Conservation (phyloP, 2,797 vertebrate genomes). For the Philypnodon macrostomus region DNA sequence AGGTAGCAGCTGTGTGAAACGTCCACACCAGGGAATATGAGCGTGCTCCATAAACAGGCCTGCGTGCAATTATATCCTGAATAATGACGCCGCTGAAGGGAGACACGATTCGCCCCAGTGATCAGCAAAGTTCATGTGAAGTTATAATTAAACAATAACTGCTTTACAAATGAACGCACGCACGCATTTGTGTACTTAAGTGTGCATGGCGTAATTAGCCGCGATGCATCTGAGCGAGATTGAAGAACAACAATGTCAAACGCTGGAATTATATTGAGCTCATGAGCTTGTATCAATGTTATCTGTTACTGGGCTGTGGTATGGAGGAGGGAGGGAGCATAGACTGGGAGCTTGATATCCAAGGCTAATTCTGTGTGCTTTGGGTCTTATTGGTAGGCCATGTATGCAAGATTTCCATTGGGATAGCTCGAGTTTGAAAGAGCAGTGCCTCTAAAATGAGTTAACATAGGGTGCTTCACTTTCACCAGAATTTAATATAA, state of each 20-base stretch:
- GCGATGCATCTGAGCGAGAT: slow-evolving; percentile 70
- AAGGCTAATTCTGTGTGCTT: slow-evolving; percentile 32
- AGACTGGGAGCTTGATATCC: slow-evolving; percentile 39
- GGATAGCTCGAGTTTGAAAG: too few species aligned
- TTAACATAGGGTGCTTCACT: too few species aligned
- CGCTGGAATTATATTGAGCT: slow-evolving; percentile 60
- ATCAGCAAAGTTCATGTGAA: slow-evolving; percentile 77
- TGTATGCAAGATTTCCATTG: too few species aligned
- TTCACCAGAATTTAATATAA: too few species aligned
- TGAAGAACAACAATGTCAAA: slow-evolving; percentile 75
- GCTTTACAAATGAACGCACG: slow-evolving; percentile 77
- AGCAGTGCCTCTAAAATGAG: too few species aligned
- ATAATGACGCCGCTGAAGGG: slow-evolving; percentile 73
- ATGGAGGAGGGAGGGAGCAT: slow-evolving; percentile 6
- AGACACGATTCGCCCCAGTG: slow-evolving; percentile 72
- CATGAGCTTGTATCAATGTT: slow-evolving; percentile 50
- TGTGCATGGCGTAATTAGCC: slow-evolving; percentile 76
- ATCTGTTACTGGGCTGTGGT: slow-evolving; percentile 33
- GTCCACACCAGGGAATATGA: slow-evolving; percentile 46
- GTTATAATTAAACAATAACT: slow-evolving; percentile 82
- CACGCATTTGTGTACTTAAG: slow-evolving; percentile 73
- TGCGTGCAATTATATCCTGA: slow-evolving; percentile 69
- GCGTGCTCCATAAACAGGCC: slow-evolving; percentile 65
- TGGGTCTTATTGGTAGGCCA: too few species aligned
- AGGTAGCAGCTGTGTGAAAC: slow-evolving; percentile 10